A percentile compares a stretch with the other conserved stretches of the same genome.
Evolutionary conservation across 2,888 invertebrate genomes (phyloP).

Genomic region (Tetragonisca angustula): DNA sequence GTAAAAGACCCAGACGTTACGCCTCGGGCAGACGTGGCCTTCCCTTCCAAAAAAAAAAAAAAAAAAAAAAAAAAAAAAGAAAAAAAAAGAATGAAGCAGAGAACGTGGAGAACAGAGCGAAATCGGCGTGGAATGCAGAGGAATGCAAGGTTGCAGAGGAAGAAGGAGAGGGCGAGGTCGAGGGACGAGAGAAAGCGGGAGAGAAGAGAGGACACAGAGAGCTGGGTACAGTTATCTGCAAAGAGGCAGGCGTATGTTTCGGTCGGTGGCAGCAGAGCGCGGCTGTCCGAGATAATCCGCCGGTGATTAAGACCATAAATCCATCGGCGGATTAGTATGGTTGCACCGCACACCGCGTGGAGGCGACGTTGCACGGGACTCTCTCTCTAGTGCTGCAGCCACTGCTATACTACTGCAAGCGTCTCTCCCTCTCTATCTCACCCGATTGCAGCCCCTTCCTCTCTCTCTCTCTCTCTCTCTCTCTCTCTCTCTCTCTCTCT

Average conservation of each 20-base stretch:
- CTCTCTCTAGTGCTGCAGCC: conserved; percentile 63
- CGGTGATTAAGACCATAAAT: conserved; percentile 88
- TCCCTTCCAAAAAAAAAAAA: too few relatives aligned
- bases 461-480: conserved; percentile 27
- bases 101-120: not conserved
- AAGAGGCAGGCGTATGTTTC: conserved; percentile 83
- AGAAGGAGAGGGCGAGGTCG: conserved; percentile 28
- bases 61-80: not conserved
- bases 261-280: conserved; percentile 80
- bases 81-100: not conserved
- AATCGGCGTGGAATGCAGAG: not conserved
- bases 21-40: not conserved
- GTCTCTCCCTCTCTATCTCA: conserved; percentile 22
- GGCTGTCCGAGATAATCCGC: conserved; percentile 86
- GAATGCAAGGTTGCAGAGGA: conserved; percentile 11
- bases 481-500: conserved; percentile 20
- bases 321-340: conserved; percentile 85
- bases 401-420: conserved; percentile 47
- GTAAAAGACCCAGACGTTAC: conserved; percentile 36
- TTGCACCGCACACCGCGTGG: conserved; percentile 77
- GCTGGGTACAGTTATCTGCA: conserved; percentile 81
- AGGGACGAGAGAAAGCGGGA: conserved; percentile 20
- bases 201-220: conserved; percentile 28
- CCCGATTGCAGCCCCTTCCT: too few relatives aligned
- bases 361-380: conserved; percentile 65